Base-by-base conservation (phyloP, 2,797 vertebrate genomes). In the Poeciliopsis infans region DNA sequence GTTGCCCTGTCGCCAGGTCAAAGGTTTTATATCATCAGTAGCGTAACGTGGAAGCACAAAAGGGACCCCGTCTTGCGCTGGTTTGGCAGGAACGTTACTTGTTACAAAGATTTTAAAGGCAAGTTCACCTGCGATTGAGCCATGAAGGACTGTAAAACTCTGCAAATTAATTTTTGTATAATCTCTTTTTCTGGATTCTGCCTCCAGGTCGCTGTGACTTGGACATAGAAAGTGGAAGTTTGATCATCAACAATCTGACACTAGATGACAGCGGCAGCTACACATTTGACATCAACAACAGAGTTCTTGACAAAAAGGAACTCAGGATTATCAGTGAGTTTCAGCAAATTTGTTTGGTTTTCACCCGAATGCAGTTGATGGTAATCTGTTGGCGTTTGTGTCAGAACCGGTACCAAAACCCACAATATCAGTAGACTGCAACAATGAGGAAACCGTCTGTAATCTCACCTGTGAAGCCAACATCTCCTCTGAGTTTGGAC, bases 61-160 rank as follows among this genome's bases (percentile, higher is more conserved):
- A 0, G 0, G 1, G n/a, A 79, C 51, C 5, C 78, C 0, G 79
- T 68, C 11, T 2, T 69, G 12, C 16, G 69, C 2, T 78, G 31
- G 66, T 1, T 12, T 0, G 4, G 28, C 15, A 0, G 0, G 0
- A 0, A 10, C 1, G 0, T 0, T 12, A 0, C 1, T 0, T 1
- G 31, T 1, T 74, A 64, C 28, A 15, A 23, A 2, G 16, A 55
- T 0, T 70, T 81, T 20, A 2, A 53, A 77, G 47, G 76, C 81
- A 18, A 1, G 39, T 68, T 53, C 7, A 18, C 7, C 7, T 18
- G 45, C 10, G 2, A 46, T 2, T n/a, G 7, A 36, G 36, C 2
- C 7, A 61, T 61, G 4, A 16, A 31, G 6, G 11, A 6, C 11
- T 31, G 7, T 53, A 51, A 53, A 11, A 39, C 16, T 15, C 31